phyloP scores from a whole-genome alignment of 2,797 vertebrate genomes.

The Gadopsis bispinosus region DNA sequence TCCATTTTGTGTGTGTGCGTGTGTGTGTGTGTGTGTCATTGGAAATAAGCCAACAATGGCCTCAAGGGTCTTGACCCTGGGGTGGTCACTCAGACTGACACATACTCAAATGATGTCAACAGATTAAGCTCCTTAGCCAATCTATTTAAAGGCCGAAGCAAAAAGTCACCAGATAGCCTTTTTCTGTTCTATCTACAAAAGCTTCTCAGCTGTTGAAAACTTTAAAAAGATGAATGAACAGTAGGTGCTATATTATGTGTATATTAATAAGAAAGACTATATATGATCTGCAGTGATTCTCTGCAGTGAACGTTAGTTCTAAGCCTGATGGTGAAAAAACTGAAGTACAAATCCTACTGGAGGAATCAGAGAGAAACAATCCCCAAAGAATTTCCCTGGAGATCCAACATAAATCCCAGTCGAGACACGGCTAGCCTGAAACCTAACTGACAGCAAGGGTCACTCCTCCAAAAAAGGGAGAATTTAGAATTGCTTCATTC shows the following conservation, averaged over 20 bases:
- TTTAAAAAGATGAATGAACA: slow-evolving; percentile 4
- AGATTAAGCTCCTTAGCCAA: slow-evolving; percentile 75
- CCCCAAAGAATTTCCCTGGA: slow-evolving; percentile 44
- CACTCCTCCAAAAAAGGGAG: slow-evolving; percentile 81
- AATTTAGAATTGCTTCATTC: slow-evolving; percentile 63
- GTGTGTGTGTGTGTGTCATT: slow-evolving; percentile 7
- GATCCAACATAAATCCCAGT: slow-evolving; percentile 62
- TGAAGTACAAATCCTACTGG: slow-evolving; percentile 12
- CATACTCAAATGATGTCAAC: slow-evolving; percentile 71
- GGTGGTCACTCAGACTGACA: slow-evolving; percentile 64
- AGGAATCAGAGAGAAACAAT: slow-evolving; percentile 45
- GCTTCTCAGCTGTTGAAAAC: slow-evolving; percentile 8
- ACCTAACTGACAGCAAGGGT: slow-evolving; percentile 31
- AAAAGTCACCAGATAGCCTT: slow-evolving; percentile 57
- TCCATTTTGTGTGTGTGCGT: background rate
- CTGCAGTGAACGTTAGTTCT: slow-evolving; percentile 8
- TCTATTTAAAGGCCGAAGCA: slow-evolving; percentile 68
- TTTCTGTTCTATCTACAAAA: slow-evolving; percentile 27
- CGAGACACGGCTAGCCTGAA: slow-evolving; percentile 47
- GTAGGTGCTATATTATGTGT: background rate
- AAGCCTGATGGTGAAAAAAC: slow-evolving; percentile 8
- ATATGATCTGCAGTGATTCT: background rate
- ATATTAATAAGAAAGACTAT: background rate
- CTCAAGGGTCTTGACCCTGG: slow-evolving; percentile 64
- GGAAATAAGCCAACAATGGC: slow-evolving; percentile 64